phyloP scores from a whole-genome alignment of 2,797 vertebrate species.

The Melanotaenia trifasciata region DNA sequence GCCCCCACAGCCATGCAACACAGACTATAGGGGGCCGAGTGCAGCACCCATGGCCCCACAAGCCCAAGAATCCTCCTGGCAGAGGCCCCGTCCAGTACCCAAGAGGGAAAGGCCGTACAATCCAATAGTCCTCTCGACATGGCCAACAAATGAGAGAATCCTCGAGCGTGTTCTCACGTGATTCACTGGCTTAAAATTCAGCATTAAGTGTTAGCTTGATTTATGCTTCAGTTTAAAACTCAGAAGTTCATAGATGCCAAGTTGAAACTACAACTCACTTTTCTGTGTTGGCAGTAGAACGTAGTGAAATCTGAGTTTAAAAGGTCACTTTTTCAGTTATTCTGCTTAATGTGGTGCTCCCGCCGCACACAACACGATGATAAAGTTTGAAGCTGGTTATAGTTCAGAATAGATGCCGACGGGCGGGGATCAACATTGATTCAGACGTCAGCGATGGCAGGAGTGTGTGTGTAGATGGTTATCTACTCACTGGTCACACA shows the following conservation, averaged over 20 bases:
- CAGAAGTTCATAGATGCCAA: neutral
- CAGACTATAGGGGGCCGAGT: too few relatives aligned
- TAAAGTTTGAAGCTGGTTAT: constrained; percentile 18
- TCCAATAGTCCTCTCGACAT: too few relatives aligned
- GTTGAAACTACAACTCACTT: neutral
- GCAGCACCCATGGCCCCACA: too few relatives aligned
- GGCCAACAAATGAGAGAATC: too few relatives aligned
- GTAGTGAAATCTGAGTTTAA: neutral
- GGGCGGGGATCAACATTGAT: neutral
- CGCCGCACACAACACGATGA: constrained; percentile 19
- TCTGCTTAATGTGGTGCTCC: neutral
- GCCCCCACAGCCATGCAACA: too few relatives aligned
- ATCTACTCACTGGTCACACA: constrained; percentile 40
- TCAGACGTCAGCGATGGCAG: neutral
- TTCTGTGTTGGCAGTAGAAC: neutral
- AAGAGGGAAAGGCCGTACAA: too few relatives aligned
- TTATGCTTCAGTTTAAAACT: neutral
- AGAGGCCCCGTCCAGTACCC: too few relatives aligned
- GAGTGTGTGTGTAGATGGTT: constrained; percentile 1
- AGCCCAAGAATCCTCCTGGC: too few relatives aligned
- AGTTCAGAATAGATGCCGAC: constrained; percentile 13
- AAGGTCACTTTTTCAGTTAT: neutral
- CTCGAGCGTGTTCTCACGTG: too few relatives aligned
- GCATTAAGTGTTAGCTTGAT: neutral
- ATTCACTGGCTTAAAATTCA: neutral